phyloP scores from a whole-genome alignment of 2,888 invertebrate species.

The Norana najaformis region DNA sequence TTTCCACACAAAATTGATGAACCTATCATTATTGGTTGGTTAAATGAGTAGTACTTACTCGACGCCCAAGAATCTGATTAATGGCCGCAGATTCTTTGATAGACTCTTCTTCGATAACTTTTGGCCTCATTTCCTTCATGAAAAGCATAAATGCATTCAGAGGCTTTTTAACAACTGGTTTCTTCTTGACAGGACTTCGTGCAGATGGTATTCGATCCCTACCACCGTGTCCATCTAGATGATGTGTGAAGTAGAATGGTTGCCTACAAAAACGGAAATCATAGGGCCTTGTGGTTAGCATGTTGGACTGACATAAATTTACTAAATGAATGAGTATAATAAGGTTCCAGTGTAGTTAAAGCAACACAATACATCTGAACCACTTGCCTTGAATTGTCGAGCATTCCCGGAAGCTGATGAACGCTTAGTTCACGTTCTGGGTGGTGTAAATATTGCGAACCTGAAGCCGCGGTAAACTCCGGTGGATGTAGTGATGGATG shows the following conservation, averaged over 20 bases:
- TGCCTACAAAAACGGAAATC: neutral
- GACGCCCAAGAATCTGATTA: neutral
- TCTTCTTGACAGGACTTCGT: neutral
- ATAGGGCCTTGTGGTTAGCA: neutral
- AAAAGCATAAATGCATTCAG: neutral
- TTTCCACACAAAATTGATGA: neutral
- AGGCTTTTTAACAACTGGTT: neutral
- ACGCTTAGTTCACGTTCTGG: neutral
- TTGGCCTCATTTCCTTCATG: constrained; percentile 13
- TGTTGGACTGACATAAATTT: neutral
- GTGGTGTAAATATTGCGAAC: constrained; percentile 13
- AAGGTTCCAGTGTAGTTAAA: neutral
- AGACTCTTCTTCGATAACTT: neutral
- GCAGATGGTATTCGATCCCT: neutral
- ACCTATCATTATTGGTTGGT: neutral
- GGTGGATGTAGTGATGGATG: constrained; percentile 5
- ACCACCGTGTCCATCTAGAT: neutral
- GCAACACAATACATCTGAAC: neutral
- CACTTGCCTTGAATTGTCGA: neutral
- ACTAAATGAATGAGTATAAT: neutral
- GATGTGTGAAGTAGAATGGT: neutral
- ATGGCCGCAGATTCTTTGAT: neutral
- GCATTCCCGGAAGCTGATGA: neutral
- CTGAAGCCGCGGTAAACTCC: neutral
- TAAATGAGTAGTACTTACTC: neutral